Evolutionary conservation across 2,113 vertebrate species (phyloP).

Genomic region (Caloenas nicobarica): DNA sequence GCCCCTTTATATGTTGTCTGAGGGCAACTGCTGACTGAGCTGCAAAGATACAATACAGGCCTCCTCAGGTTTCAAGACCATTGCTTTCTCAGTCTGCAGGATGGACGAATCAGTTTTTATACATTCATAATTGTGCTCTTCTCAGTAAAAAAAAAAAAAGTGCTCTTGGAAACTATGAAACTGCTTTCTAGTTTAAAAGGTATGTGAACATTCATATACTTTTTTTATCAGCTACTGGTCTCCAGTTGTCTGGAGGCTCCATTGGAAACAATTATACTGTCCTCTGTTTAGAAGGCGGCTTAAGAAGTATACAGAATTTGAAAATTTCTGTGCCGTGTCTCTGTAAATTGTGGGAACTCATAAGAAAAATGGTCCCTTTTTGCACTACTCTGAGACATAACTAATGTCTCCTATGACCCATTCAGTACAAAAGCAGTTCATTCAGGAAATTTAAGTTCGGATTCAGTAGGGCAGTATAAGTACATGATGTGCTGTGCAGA

Average conservation of each 20-base stretch:
- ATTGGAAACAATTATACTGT: background rate
- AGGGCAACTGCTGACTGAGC: background rate
- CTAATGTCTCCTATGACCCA: background rate
- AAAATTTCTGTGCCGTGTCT: background rate
- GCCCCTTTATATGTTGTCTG: background rate
- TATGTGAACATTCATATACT: background rate
- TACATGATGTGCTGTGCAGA: background rate
- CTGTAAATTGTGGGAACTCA: background rate
- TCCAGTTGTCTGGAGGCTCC: background rate
- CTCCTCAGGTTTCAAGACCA: background rate
- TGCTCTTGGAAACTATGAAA: background rate
- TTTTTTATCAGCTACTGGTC: background rate
- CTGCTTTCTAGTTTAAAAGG: background rate
- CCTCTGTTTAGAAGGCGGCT: background rate
- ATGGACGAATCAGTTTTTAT: rapidly evolving
- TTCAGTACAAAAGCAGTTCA: background rate
- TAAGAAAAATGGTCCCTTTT: background rate
- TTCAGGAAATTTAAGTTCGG: background rate
- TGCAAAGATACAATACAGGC: background rate
- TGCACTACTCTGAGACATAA: background rate
- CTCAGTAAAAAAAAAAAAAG: background rate
- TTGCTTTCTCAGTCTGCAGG: background rate
- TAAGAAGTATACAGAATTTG: background rate
- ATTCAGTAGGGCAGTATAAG: background rate
- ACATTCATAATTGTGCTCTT: background rate